phyloP scores from a whole-genome alignment of 2,888 invertebrate species.

The Torymus tubicola region DNA sequence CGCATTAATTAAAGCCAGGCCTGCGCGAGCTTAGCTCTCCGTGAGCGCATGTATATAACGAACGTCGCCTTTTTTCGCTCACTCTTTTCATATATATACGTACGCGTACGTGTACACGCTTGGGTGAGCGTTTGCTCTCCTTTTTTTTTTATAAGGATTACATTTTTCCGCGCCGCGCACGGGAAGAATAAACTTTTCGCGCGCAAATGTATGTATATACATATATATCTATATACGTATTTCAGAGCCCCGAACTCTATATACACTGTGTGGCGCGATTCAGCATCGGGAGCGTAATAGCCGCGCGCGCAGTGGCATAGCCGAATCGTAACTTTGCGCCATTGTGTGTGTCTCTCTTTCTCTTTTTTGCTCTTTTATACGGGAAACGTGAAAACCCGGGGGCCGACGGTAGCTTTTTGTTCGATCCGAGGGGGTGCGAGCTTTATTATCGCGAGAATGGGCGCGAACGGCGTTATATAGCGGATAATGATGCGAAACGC shows the following conservation, averaged over 20 bases:
- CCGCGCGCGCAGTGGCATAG: background rate
- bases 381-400: no score
- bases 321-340: constrained; percentile 33
- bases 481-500: constrained; percentile 14
- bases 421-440: background rate
- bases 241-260: no score
- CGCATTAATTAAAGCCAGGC: constrained; percentile 72
- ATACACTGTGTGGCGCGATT: constrained; percentile 11
- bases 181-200: constrained; percentile 21
- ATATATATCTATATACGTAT: no score
- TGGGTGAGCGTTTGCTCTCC: background rate
- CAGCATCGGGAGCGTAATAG: constrained; percentile 34
- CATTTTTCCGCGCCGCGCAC: constrained; percentile 2
- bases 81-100: constrained; percentile 5
- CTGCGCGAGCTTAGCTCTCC: background rate
- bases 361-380: constrained; percentile 6
- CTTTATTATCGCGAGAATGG: constrained; percentile 29
- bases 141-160: constrained; percentile 42
- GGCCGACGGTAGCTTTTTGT: constrained; percentile 35
- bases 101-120: no score
- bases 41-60: constrained; percentile 13
- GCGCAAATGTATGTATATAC: background rate
- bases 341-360: constrained; percentile 30
- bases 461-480: no score
- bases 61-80: constrained; percentile 52